Percentiles rank a stretch among this genome's conserved stretches.
Conservation (phyloP, 1,140 invertebrate species). For the Tetraneura akinire region DNA sequence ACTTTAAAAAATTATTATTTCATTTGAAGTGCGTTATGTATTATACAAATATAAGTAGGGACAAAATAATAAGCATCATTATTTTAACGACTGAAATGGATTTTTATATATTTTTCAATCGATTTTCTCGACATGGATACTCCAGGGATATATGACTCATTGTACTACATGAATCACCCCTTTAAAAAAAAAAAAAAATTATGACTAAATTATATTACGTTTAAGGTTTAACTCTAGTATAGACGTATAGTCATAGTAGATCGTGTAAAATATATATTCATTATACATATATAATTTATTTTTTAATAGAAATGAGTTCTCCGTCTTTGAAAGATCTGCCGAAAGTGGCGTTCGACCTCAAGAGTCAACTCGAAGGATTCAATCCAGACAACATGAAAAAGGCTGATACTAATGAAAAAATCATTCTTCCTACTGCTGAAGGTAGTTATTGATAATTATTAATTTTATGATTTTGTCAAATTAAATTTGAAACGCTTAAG, state of each 20-base stretch:
- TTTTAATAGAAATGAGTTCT: conserved; percentile 37
- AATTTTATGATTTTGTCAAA: background rate
- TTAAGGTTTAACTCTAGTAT: too few species aligned
- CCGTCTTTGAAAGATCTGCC: conserved; percentile 85
- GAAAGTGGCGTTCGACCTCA: conserved; percentile 83
- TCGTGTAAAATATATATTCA: too few species aligned
- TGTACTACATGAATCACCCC: background rate
- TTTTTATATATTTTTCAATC: background rate
- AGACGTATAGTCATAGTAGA: too few species aligned
- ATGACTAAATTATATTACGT: background rate
- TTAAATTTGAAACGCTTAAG: background rate
- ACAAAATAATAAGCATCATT: background rate
- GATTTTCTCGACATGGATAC: background rate
- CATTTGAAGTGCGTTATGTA: too few species aligned
- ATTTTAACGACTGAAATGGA: background rate
- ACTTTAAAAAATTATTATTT: background rate
- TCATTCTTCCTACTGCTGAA: conserved; percentile 82
- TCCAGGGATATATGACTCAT: background rate
- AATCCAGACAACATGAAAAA: conserved; percentile 81
- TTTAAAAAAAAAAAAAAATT: background rate
- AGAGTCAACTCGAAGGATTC: conserved; percentile 84
- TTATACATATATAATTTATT: too few species aligned
- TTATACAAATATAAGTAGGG: too few species aligned
- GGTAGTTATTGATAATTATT: conserved; percentile 63
- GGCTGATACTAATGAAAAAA: conserved; percentile 83